These are phyloP conservation scores for Coptodon bakossiorum DNA, from an alignment of 2,113 vertebrate species.

Conservation along the genomic window DNA sequence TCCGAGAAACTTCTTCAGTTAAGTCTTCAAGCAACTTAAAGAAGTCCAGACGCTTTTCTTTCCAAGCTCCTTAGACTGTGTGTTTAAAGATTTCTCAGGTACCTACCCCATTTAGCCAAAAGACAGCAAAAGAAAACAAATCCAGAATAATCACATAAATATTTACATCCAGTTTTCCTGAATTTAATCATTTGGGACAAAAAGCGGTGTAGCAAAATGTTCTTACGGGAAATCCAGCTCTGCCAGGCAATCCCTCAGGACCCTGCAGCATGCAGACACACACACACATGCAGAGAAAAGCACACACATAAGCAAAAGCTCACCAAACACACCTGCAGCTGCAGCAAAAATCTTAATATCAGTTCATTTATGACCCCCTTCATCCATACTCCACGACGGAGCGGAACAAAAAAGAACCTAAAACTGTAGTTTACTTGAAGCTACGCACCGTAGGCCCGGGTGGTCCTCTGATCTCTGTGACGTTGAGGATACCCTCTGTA, in stretches of 20 bases:
- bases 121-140: background rate
- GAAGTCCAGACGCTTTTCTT: too few relatives aligned
- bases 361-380: background rate
- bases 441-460: slow-evolving; percentile 75
- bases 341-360: background rate
- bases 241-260: slow-evolving; percentile 80
- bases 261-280: slow-evolving; percentile 73
- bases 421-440: background rate
- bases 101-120: slow-evolving; percentile 10
- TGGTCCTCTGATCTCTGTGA: slow-evolving; percentile 74
- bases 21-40: too few relatives aligned
- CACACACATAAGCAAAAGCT: background rate
- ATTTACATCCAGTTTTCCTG: background rate
- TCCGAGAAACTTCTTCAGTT: too few relatives aligned
- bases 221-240: slow-evolving; percentile 88
- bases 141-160: background rate
- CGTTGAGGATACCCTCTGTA: slow-evolving; percentile 72
- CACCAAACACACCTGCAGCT: background rate
- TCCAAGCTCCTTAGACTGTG: too few relatives aligned
- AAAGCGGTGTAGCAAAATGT: background rate
- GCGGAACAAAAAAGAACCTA: background rate
- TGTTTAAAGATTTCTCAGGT: background rate
- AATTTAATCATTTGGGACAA: background rate
- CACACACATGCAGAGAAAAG: background rate
- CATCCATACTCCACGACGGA: background rate